phyloP scores from a whole-genome alignment of 2,888 invertebrate genomes.

The Tipula helvola region DNA sequence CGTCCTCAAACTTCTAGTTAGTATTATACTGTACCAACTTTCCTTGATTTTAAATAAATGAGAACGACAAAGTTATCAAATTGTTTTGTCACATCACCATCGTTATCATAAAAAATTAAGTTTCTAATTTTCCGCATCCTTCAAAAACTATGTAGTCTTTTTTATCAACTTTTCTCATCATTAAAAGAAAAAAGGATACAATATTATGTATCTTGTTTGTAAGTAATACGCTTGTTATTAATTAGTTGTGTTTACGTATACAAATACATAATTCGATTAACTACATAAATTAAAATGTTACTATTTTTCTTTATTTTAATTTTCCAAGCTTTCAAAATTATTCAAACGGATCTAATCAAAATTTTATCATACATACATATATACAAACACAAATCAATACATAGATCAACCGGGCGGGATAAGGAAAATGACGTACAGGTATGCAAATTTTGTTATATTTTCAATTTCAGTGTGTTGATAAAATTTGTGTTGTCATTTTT shows the following conservation, averaged over 20 bases:
- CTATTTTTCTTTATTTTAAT: neutral
- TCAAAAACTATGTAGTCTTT: neutral
- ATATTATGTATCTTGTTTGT: neutral
- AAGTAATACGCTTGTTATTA: neutral
- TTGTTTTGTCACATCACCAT: too few species aligned
- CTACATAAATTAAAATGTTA: neutral
- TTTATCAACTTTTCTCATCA: neutral
- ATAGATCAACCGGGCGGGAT: neutral
- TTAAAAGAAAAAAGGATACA: neutral
- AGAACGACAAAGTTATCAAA: too few species aligned
- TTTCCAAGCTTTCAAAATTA: neutral
- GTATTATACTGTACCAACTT: too few species aligned
- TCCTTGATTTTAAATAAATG: too few species aligned
- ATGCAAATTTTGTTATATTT: neutral
- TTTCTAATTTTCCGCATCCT: neutral
- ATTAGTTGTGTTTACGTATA: too few species aligned
- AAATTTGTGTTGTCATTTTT: too few species aligned
- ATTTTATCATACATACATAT: neutral
- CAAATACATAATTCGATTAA: neutral
- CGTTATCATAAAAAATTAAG: too few species aligned
- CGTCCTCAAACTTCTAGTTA: too few species aligned
- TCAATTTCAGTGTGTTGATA: too few species aligned
- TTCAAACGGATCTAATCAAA: neutral
- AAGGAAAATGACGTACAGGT: neutral
- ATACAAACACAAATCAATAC: neutral